phyloP scores from a whole-genome alignment of 2,113 vertebrate species.

The Larimichthys polyactis region DNA sequence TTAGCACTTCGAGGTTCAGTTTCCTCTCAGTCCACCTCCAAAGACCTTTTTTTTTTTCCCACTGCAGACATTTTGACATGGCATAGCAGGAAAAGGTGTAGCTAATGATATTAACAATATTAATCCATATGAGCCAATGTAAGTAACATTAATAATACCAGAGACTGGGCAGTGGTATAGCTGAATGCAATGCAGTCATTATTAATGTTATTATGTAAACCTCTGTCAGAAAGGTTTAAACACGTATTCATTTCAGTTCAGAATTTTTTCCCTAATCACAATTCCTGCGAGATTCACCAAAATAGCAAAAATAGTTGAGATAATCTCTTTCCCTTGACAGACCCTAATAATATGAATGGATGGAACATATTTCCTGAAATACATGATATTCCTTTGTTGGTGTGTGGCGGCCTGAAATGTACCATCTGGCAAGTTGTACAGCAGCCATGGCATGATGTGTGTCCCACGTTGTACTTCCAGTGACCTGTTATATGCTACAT shows the following conservation, averaged over 20 bases:
- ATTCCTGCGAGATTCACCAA: background rate
- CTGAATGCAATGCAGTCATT: background rate
- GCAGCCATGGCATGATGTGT: background rate
- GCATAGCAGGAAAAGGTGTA: background rate
- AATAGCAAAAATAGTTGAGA: background rate
- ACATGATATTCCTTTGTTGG: background rate
- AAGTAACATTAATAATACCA: background rate
- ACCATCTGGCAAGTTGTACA: background rate
- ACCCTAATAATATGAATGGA: background rate
- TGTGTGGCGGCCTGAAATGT: background rate
- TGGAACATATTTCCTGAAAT: no score
- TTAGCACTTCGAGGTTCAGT: slow-evolving; percentile 4
- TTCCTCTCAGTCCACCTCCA: slow-evolving; percentile 1
- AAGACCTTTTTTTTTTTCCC: background rate
- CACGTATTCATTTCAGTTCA: background rate
- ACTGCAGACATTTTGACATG: slow-evolving; percentile 1
- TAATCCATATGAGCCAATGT: background rate
- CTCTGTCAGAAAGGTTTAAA: background rate
- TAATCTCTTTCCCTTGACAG: background rate
- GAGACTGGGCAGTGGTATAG: background rate
- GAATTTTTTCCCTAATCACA: background rate
- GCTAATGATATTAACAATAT: background rate
- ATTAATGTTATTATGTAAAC: background rate
- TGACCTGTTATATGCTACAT: slow-evolving; percentile 38
- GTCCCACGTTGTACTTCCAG: background rate